A percentile compares a stretch with the other conserved stretches of the same genome.
Conservation (phyloP, 2,888 invertebrate species). For the Petrolisthes manimaculis region DNA sequence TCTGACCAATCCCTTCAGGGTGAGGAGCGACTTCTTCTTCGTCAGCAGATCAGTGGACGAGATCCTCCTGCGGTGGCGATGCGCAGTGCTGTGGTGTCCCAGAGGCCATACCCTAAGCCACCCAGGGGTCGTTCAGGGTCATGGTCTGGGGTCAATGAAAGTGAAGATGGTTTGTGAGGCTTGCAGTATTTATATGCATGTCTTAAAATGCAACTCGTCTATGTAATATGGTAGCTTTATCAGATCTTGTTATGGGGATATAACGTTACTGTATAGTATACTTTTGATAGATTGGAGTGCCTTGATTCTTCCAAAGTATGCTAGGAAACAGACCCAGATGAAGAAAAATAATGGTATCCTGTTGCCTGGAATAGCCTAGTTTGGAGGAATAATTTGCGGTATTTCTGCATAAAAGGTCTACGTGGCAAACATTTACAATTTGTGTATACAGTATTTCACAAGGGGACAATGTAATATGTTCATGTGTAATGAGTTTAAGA, state of each 20-base stretch:
- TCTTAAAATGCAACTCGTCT: neutral
- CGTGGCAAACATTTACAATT: too few relatives aligned
- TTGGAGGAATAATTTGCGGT: too few relatives aligned
- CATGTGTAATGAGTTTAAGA: too few relatives aligned
- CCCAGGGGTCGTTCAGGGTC: conserved; percentile 54
- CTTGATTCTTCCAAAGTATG: too few relatives aligned
- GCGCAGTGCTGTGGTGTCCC: neutral
- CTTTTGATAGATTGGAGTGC: neutral
- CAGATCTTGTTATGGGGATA: neutral
- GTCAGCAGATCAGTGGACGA: too few relatives aligned
- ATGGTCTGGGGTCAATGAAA: conserved; percentile 65
- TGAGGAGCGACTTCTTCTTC: neutral
- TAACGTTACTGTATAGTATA: neutral
- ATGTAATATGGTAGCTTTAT: neutral
- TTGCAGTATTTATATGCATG: neutral
- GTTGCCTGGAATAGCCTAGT: too few relatives aligned
- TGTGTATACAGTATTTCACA: too few relatives aligned
- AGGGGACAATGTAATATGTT: too few relatives aligned
- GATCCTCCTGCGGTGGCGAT: neutral
- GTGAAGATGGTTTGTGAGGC: conserved; percentile 62
- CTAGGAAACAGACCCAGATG: too few relatives aligned
- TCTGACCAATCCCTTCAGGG: neutral
- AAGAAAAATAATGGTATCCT: too few relatives aligned
- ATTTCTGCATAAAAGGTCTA: too few relatives aligned
- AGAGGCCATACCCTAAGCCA: conserved; percentile 11